Evolutionary conservation across 2,888 invertebrate genomes (phyloP), one percentile per base, ranked within the genome.

Genomic region (Lathronympha strigana): DNA sequence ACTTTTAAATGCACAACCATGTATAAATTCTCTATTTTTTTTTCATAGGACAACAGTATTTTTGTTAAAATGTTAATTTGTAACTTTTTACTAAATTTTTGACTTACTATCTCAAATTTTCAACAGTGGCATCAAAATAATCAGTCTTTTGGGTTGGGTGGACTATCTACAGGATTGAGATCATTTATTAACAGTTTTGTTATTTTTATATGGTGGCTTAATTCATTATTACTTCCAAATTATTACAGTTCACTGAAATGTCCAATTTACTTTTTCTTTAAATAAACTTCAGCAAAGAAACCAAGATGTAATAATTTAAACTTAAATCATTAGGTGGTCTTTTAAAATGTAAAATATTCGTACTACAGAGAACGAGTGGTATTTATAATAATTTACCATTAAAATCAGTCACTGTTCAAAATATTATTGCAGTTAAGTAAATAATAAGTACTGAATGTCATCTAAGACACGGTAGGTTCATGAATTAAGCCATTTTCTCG

Each of bases 81-180:
- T 49, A 66, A 66, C 38, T 61, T 31, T 64, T 54, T 50, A 50
- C 54, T 53, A 61, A 66, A 68, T 63, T 63, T 62, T 61, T 66
- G 62, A 63, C 66, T 68, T 64, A 67, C 38, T 55, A 61, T 36
- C 19, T 70, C 66, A 64, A 55, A 66, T 68, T 68, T 69, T 68
- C 50, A 67, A 55, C 68, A 69, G 68, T 69, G 67, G 66, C 54
- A 61, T 68, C 69, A 23, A 55, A 71, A 68, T 66, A 70, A 68
- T 75, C 75, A 75, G 75, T 75, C 75, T 75, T 75, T 66, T 69
- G 70, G 72, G 70, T 75, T 74, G 68, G 71, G 71, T 63, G 67
- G 63, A 57, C 51, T 51, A 63, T 63, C 47, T 63, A 49, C 47
- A 62, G 63, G 38, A 43, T 47, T 71, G 72, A 72, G 72, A 72